Conservation (phyloP, 1,140 invertebrate genomes). For the Gonioctena quinquepunctata region DNA sequence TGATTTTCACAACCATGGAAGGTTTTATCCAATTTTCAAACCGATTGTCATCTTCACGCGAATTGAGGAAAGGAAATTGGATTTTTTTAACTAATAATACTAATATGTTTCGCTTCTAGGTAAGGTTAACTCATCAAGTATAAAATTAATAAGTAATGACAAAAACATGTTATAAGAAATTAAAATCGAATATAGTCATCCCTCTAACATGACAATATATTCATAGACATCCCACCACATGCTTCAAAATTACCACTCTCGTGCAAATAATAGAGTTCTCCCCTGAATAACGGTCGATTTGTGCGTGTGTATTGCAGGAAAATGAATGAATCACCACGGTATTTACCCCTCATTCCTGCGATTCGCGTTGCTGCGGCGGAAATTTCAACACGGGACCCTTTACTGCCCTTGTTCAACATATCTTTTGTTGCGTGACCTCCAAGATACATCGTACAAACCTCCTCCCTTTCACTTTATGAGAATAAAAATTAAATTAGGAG, state of each 20-base stretch:
- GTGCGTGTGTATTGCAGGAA: conserved; percentile 17
- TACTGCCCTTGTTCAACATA: conserved; percentile 39
- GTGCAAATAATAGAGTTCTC: conserved; percentile 5
- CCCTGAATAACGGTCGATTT: conserved; percentile 1
- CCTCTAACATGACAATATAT: background rate
- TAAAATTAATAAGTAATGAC: too few species aligned
- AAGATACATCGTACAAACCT: conserved; percentile 12
- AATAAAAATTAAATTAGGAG: conserved; percentile 4
- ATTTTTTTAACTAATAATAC: too few species aligned
- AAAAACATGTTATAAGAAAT: too few species aligned
- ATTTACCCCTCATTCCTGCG: conserved; percentile 32
- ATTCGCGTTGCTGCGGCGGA: conserved; percentile 27
- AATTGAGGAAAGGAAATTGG: too few species aligned
- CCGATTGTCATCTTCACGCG: too few species aligned
- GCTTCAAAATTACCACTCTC: background rate
- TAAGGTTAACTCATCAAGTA: too few species aligned
- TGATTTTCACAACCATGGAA: too few species aligned
- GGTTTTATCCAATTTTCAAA: too few species aligned
- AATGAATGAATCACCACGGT: conserved; percentile 32
- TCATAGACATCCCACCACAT: background rate
- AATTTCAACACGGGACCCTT: conserved; percentile 23
- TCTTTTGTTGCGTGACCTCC: conserved; percentile 35
- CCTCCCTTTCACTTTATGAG: background rate
- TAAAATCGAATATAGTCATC: background rate
- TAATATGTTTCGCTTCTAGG: too few species aligned